Base-by-base conservation (phyloP, 2,888 invertebrate genomes). In the Tenthredo amoena region DNA sequence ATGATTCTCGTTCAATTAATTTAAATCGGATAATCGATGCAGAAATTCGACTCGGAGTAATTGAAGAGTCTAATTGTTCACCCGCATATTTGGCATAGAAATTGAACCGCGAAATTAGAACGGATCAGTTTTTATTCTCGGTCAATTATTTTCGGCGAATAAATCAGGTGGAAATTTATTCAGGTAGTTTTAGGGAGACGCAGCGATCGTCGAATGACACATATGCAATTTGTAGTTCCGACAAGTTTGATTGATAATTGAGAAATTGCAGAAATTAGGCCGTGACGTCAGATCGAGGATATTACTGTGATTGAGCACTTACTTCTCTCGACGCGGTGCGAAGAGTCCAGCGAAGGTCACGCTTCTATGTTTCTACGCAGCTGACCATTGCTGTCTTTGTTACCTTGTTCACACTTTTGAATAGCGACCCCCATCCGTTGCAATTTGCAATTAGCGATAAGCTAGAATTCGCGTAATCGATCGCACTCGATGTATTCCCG, bases 251-350 rank as follows among this genome's bases (percentile, higher is more conserved):
- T 91, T 87, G 90, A 87, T 89, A 91, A 91, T 91, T 91, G 91
- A 89, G 90, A 91, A 91, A 91, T 92, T 92, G 91, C 89, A 81
- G 88, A 89, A 89, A 90, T 91, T 90, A 91, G 88, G 87, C 88
- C 68, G 87, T 90, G 90, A 91, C 90, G 91, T 91, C 89, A 89
- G 88, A 85, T 55, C 87, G 87, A 88, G 86, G 77, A 86, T 86
- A 91, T 91, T 91, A 91, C 89, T 87, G 87, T 91, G 90, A 91
- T 91, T 91, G 91, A 88, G 88, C 90, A 89, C 90, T 91, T 91
- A 89, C 88, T 89, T 87, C 68, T 85, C 85, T 87, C 85, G 84
- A 86, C 47, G 21, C 47, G 47, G 68, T 71, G 50, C 68, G 68
- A 50, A 47, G 83, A 68, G 43, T 18, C n/a, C 50, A 85, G 86